Conservation (phyloP, 1,140 invertebrate genomes). For the Formica exsecta region DNA sequence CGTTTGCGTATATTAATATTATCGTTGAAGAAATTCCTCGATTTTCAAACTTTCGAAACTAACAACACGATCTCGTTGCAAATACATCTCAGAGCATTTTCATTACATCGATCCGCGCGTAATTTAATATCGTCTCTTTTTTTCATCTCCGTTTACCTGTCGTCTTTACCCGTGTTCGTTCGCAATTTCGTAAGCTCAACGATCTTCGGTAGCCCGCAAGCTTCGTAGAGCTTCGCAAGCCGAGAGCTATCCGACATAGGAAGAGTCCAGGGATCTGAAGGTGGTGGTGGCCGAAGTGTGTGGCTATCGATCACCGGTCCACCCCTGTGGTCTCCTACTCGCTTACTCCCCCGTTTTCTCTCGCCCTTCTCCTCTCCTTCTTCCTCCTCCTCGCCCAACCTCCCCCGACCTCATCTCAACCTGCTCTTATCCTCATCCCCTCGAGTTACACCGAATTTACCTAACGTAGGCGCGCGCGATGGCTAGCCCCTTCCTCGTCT, state of each 20-base stretch:
- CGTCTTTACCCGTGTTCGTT: neutral
- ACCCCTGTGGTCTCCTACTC: conserved; percentile 76
- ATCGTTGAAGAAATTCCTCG: neutral
- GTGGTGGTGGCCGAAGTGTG: conserved; percentile 77
- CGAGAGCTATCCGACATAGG: conserved; percentile 66
- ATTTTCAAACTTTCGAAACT: neutral
- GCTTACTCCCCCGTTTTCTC: conserved; percentile 68
- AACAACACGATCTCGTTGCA: neutral
- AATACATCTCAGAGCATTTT: neutral
- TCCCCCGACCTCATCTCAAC: conserved; percentile 45
- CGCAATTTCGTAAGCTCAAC: conserved; percentile 36
- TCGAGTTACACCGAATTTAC: conserved; percentile 84
- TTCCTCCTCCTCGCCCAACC: conserved; percentile 23
- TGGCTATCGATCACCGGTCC: conserved; percentile 81
- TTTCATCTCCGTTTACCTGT: neutral
- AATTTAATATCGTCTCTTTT: neutral
- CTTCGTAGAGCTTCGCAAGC: conserved; percentile 57
- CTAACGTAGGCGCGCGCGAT: conserved; percentile 82
- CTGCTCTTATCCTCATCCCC: conserved; percentile 77
- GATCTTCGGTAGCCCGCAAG: conserved; percentile 37
- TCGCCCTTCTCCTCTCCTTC: conserved; percentile 8
- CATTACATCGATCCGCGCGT: neutral
- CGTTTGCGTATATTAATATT: neutral
- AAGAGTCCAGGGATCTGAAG: conserved; percentile 75
- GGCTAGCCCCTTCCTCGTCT: conserved; percentile 74